Conservation (phyloP, 2,797 vertebrate genomes). For the Sciaenops ocellatus region DNA sequence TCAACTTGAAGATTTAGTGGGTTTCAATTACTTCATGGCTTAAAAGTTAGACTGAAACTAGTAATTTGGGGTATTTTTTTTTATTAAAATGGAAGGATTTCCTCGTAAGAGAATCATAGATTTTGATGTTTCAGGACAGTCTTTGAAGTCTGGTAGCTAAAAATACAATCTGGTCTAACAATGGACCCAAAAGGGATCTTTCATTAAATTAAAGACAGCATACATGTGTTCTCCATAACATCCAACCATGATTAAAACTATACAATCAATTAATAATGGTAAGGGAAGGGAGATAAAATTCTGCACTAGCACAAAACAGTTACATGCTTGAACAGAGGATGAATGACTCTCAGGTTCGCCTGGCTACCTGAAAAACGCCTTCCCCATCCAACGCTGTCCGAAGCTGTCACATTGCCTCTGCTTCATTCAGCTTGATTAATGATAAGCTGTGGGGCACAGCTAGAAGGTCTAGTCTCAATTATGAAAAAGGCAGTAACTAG, state of each 20-base stretch:
- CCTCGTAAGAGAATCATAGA: constrained; percentile 15
- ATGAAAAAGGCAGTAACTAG: constrained; percentile 98
- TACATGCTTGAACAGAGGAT: constrained; percentile 87
- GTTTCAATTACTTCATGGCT: not conserved
- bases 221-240: not conserved
- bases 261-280: constrained; percentile 34
- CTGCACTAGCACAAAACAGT: constrained; percentile 78
- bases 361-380: constrained; percentile 93
- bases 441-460: constrained; percentile 98
- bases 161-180: constrained; percentile 25
- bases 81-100: not conserved
- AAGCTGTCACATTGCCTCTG: constrained; percentile 93
- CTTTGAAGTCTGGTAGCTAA: constrained; percentile 33
- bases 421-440: constrained; percentile 98
- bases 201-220: constrained; percentile 17
- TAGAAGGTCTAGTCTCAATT: constrained; percentile 99
- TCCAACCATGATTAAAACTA: constrained; percentile 1
- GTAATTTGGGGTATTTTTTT: not conserved
- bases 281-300: constrained; percentile 4
- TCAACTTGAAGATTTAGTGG: constrained; percentile 32
- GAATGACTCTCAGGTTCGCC: constrained; percentile 91
- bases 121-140: constrained; percentile 51
- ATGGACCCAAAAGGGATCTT: constrained; percentile 12
- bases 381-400: constrained; percentile 92
- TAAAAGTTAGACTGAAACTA: constrained; percentile 13